Evolutionary conservation across 2,113 vertebrate genomes (phyloP).

Genomic region (Corythoichthys intestinalis): DNA sequence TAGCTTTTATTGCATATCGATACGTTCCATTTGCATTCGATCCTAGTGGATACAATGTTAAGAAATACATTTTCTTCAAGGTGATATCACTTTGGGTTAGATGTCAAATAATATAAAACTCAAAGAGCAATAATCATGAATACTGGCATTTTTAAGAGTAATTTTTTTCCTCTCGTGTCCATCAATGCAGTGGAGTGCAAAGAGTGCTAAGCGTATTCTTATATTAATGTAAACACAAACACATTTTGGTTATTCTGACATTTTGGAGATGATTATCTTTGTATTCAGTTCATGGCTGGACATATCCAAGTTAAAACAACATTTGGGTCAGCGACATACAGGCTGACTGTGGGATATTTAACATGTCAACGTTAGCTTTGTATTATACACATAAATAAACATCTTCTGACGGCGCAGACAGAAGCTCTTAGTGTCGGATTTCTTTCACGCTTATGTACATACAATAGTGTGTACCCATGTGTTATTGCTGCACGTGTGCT

Average conservation of each 20-base stretch:
- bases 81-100: slow-evolving; percentile 6
- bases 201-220: slow-evolving; percentile 7
- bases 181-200: slow-evolving; percentile 36
- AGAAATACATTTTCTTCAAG: slow-evolving; percentile 14
- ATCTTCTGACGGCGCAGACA: slow-evolving; percentile 7
- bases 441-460: slow-evolving; percentile 48
- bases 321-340: background rate
- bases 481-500: slow-evolving; percentile 47
- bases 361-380: background rate
- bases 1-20: background rate
- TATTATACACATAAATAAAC: slow-evolving; percentile 15
- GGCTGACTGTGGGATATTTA: background rate
- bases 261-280: slow-evolving; percentile 5
- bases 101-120: slow-evolving; percentile 19
- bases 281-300: background rate
- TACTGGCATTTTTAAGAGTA: slow-evolving; percentile 16
- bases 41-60: background rate
- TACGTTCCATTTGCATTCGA: background rate
- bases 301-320: background rate
- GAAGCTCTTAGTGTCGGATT: slow-evolving; percentile 30
- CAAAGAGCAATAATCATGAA: slow-evolving; percentile 20
- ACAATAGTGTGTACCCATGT: slow-evolving; percentile 17
- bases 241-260: slow-evolving; percentile 27
- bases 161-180: slow-evolving; percentile 17
- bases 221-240: slow-evolving; percentile 26